Evolutionary conservation across 2,113 vertebrate genomes (phyloP), one percentile per base, ranked within the genome.

Genomic region (Cyprinodon variegatus): DNA sequence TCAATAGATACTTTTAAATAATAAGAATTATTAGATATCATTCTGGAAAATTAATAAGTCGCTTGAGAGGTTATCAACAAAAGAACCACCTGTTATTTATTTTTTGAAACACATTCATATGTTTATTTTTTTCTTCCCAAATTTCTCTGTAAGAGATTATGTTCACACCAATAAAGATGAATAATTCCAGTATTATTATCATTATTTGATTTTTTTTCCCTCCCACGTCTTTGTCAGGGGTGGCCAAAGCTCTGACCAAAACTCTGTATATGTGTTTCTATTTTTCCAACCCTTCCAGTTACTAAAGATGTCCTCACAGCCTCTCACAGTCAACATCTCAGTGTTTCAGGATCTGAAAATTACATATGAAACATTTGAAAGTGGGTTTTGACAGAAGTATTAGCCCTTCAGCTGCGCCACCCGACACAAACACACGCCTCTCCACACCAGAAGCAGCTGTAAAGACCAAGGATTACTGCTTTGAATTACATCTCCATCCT

Each of bases 401-500:
- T 43, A 61, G 78, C 53, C 70, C 45, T 64, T 36, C 59, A 46
- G 43, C 57, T 41, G 43, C 63, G 29, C 65, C 50, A n/a, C 50
- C 17, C 17, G n/a, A 6, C 50, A 53, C 17, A 10, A 14, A 20
- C 15, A 20, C 15, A 53, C 14, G 48, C 48, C 0, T 17, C 15
- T 2, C 29, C 29, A 94, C 91, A 90, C 39, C 62, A 40, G 93
- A 86, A 94, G 93, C 91, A 92, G 94, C 91, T 91, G n/a, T 57
- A 92, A 91, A 93, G 93, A 96, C 94, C 95, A 94, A 95, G 94
- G 94, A 96, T 95, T 95, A 95, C 95, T 96, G 94, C 90, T 94
- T 17, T 43, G 2, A 63, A 77, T 95, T 94, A 95, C 82, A 89
- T 95, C 68, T 95, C 61, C 45, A 76, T 77, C 88, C 90, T 94